Percentiles rank a stretch among this genome's conserved stretches.
phyloP scores from a whole-genome alignment of 30 jellyfish, hydroid and myxozoan species.

The Pseudorhiza aurosa region DNA sequence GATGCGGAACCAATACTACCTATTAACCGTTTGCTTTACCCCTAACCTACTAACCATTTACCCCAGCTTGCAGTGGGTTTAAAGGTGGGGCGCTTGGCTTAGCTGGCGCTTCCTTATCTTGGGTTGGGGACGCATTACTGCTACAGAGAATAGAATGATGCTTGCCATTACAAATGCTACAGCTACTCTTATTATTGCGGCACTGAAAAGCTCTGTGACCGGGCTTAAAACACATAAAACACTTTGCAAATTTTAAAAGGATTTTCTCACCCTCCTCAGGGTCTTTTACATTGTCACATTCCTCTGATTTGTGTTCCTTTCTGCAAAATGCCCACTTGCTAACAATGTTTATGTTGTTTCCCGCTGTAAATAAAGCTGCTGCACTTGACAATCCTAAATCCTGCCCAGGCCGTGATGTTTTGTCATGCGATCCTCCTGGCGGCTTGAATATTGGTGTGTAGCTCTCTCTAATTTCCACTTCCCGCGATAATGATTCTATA shows the following conservation, averaged over 20 bases:
- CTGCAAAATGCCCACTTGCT: conserved; percentile 7
- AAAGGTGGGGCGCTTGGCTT: neutral
- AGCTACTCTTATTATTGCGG: neutral
- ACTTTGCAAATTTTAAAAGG: neutral
- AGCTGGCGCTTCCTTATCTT: neutral
- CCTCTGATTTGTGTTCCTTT: conserved; percentile 1
- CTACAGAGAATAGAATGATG: neutral
- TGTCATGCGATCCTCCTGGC: neutral
- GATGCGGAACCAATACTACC: neutral
- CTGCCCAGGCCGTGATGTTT: neutral
- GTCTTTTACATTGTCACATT: neutral
- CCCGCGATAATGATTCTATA: conserved; percentile 14
- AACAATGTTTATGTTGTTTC: neutral
- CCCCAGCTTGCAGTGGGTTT: too few relatives aligned
- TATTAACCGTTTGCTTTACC: neutral
- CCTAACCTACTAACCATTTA: too few relatives aligned
- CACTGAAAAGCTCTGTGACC: conserved; percentile 24
- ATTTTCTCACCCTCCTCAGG: conserved; percentile 23
- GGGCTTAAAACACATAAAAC: conserved; percentile 5
- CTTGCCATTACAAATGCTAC: conserved; percentile 1
- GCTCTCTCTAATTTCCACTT: conserved; percentile 11
- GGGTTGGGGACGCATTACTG: neutral
- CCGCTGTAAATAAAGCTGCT: conserved; percentile 13
- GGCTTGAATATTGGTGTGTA: conserved; percentile 8
- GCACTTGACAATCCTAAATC: neutral